phyloP scores from a whole-genome alignment of 2,888 invertebrate genomes.

The Tenodera sinensis region DNA sequence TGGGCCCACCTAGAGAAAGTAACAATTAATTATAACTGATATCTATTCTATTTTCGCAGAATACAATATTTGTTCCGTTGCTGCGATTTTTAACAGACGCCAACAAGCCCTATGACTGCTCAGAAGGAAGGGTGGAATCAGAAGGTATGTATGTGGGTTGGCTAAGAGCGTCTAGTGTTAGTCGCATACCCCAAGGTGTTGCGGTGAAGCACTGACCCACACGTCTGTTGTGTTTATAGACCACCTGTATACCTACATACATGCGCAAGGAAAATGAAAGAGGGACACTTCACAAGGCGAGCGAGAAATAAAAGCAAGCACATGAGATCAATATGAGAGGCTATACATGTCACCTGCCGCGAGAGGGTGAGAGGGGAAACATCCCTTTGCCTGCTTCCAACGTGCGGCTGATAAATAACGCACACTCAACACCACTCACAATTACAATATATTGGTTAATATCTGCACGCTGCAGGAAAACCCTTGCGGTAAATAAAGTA shows the following conservation, averaged over 20 bases:
- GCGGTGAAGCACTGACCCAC: background rate
- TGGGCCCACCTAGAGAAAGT: no score
- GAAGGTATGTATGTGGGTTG: background rate
- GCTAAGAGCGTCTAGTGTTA: no score
- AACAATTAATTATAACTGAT: no score
- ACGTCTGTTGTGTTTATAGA: background rate
- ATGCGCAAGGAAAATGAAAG: background rate
- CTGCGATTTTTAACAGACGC: no score
- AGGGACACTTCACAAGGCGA: background rate
- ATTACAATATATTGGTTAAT: background rate
- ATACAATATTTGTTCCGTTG: no score
- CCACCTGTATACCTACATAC: background rate
- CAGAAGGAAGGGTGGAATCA: no score
- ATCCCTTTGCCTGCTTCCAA: background rate
- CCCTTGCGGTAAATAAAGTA: no score
- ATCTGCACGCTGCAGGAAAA: no score
- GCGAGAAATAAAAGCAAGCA: background rate
- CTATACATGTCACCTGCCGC: background rate
- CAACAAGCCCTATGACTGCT: no score
- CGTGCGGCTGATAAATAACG: background rate
- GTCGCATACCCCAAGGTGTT: background rate
- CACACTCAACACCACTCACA: background rate
- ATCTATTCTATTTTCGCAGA: no score
- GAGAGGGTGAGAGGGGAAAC: background rate
- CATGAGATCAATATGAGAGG: background rate